Evolutionary conservation across 2,888 invertebrate genomes (phyloP), one percentile per base, ranked within the genome.

Genomic region (Rotaria magnacalcarata): DNA sequence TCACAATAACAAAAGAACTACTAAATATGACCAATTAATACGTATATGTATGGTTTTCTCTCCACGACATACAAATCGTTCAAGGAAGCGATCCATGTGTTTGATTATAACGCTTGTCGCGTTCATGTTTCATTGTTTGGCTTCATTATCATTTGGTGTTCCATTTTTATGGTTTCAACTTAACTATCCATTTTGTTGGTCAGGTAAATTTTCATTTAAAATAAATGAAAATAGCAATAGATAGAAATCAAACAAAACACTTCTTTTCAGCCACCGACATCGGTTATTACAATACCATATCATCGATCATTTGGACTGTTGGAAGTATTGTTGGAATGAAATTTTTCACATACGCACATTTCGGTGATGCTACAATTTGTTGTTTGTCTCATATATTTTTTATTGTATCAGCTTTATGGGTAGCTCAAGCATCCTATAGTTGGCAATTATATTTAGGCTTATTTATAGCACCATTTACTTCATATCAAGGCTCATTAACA

Each of bases 171-270:
- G 80, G 80, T 80, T 47, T 47, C 80, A 80, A 80, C n/a, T 80
- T 3, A 80, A 80, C n/a, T 80, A 80, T 80, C 80, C 80, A 80
- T 80, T 80, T 47, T 80, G 80, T 80, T 80, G 80, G 80, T 47
- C 80, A n/a, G 67, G 67, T 67, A 67, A 67, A 67, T 34, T 34
- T 34, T 34, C 34, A 34, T 34, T 34, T 34, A 34, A 34, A 34
- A 34, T 34, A 34, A 1, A 34, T 34, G 34, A 34, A 34, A 34
- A 34, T 34, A 34, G 34, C 34, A 34, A 34, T 34, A 34, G 34
- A 34, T 34, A 34, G 34, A 34, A 34, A 34, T 34, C 1, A 34
- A 34, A 34, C 34, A 34, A 34, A 34, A 34, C 34, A 34, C 34
- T 34, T 34, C 34, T 34, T 34, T 67, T 19, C 34, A 67, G 43